These are phyloP conservation scores for Caenorhabditis panamensis DNA, from an alignment of 2,888 invertebrate species.

Conservation along the genomic window DNA sequence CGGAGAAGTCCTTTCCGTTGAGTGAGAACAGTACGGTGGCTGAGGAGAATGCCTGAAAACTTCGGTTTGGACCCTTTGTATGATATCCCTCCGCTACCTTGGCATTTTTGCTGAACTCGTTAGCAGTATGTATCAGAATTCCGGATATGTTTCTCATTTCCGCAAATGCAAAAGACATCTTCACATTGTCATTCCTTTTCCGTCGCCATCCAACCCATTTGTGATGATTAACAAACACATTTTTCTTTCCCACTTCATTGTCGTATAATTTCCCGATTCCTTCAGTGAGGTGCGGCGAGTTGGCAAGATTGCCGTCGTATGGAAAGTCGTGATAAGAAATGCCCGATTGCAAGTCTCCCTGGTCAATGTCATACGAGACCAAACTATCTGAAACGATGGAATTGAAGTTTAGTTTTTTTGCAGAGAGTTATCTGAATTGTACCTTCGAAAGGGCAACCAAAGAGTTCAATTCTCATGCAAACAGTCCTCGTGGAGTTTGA, in stretches of 20 bases:
- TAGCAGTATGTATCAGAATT: constrained; percentile 89
- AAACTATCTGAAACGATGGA: constrained; percentile 86
- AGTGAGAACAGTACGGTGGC: constrained; percentile 61
- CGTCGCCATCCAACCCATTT: constrained; percentile 93
- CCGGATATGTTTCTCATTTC: constrained; percentile 90
- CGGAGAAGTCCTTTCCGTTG: constrained; percentile 67
- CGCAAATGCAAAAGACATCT: constrained; percentile 90
- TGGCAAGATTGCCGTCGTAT: constrained; percentile 85
- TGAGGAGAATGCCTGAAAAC: constrained; percentile 54
- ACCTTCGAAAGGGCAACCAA: constrained; percentile 91
- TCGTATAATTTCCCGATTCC: constrained; percentile 90
- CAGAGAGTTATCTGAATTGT: no score
- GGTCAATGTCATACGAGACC: constrained; percentile 86
- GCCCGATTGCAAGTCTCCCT: constrained; percentile 56
- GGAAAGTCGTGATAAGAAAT: constrained; percentile 78
- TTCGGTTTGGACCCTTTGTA: no score
- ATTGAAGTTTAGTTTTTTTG: neutral
- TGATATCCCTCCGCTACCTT: constrained; percentile 6
- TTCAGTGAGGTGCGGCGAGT: constrained; percentile 85
- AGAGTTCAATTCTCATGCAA: constrained; percentile 93
- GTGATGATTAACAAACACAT: constrained; percentile 82
- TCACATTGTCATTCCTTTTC: constrained; percentile 46
- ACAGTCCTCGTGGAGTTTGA: constrained; percentile 90
- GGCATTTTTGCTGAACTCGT: constrained; percentile 82
- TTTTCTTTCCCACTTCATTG: constrained; percentile 84